Percentiles rank a stretch among this genome's conserved stretches.
These are phyloP conservation scores for Chaetodon trifasciatus DNA, from an alignment of 2,797 vertebrate species.

Conservation along the genomic window DNA sequence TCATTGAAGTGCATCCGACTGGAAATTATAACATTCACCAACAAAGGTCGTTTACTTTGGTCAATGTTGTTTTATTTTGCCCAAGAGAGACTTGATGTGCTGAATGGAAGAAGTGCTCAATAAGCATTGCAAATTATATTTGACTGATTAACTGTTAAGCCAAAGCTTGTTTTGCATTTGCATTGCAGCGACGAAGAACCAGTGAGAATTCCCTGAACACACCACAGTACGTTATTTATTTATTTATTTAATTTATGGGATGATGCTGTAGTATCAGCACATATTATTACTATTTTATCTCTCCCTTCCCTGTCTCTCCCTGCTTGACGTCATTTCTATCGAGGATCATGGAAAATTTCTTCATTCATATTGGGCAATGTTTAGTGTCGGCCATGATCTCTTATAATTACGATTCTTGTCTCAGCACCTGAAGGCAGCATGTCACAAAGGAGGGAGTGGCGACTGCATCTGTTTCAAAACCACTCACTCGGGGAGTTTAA, in stretches of 20 bases:
- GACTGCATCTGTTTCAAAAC: background rate
- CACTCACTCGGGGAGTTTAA: background rate
- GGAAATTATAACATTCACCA: conserved; percentile 53
- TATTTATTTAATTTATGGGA: too few species aligned
- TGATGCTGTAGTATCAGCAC: background rate
- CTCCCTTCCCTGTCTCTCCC: conserved; percentile 1
- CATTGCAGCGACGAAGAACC: background rate
- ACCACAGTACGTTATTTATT: background rate
- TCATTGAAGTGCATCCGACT: conserved; percentile 45
- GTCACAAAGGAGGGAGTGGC: conserved; percentile 27
- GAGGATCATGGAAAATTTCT: conserved; percentile 46
- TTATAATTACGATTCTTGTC: background rate
- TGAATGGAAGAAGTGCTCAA: conserved; percentile 22
- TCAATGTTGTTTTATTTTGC: conserved; percentile 28
- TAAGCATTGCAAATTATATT: conserved; percentile 12
- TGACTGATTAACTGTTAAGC: conserved; percentile 11
- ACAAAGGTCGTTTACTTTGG: conserved; percentile 54
- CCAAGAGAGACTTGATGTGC: conserved; percentile 10
- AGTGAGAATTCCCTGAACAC: background rate
- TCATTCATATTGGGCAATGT: background rate
- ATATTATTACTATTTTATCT: conserved; percentile 1
- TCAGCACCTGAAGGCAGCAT: conserved; percentile 30
- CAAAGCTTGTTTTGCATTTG: conserved; percentile 9
- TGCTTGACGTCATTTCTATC: conserved; percentile 24
- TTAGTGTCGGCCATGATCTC: background rate